Conservation (phyloP, 2,888 invertebrate genomes). For the Chrysina gloriosa region DNA sequence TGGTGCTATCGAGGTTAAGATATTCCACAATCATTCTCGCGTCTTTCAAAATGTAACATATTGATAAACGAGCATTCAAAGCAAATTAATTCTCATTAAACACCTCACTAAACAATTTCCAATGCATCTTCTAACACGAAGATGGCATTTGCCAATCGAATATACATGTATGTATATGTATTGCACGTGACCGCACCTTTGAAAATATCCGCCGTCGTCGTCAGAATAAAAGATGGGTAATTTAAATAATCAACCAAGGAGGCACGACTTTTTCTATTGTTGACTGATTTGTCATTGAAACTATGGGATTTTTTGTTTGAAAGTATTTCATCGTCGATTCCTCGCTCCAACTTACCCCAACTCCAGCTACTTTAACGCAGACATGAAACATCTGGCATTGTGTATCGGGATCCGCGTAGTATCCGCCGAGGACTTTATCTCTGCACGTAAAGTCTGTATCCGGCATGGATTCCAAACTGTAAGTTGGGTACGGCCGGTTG, state of each 20-base stretch:
- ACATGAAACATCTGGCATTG: slow-evolving; percentile 92
- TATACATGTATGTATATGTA: neutral
- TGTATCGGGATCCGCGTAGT: slow-evolving; percentile 88
- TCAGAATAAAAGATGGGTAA: neutral
- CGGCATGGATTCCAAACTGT: slow-evolving; percentile 71
- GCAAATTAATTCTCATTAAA: too few species aligned
- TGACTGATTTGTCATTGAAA: too few species aligned
- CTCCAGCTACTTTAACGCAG: slow-evolving; percentile 86
- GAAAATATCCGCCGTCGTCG: neutral
- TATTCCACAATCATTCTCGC: too few species aligned
- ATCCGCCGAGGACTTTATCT: slow-evolving; percentile 87
- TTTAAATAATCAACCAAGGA: neutral
- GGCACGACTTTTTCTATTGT: too few species aligned
- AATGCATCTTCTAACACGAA: neutral
- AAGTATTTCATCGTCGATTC: too few species aligned
- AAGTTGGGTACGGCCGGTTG: slow-evolving; percentile 66
- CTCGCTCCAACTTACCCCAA: slow-evolving; percentile 72
- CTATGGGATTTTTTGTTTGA: too few species aligned
- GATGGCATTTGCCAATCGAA: neutral
- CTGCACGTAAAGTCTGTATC: slow-evolving; percentile 81
- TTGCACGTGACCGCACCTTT: too few species aligned
- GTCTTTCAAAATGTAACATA: too few species aligned
- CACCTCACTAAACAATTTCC: too few species aligned
- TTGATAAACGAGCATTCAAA: neutral
- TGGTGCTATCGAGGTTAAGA: too few species aligned